phyloP scores from a whole-genome alignment of 2,797 vertebrate genomes.

The Rhadinocentrus ornatus region DNA sequence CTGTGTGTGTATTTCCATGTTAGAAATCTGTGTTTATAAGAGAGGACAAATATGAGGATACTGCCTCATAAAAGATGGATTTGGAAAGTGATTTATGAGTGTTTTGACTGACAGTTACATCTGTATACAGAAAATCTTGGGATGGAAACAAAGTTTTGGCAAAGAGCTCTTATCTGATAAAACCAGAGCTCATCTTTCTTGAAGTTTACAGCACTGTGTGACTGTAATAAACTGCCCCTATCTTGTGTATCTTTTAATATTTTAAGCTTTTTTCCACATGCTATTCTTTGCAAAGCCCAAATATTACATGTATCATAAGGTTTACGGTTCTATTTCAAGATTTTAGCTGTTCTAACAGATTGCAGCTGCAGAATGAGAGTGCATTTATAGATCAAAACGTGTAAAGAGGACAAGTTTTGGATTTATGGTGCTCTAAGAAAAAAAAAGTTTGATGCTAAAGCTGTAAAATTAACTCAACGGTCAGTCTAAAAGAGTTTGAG shows the following conservation, averaged over 20 bases:
- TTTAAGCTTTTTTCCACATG: not conserved
- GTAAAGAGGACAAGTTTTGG: not conserved
- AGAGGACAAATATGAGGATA: constrained; percentile 10
- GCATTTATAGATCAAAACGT: not conserved
- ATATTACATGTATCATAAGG: not conserved
- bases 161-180: not conserved
- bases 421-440: too few species aligned
- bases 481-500: not conserved
- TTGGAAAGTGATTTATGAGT: constrained; percentile 24
- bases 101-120: constrained; percentile 31
- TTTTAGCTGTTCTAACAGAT: constrained; percentile 4
- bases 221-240: not conserved
- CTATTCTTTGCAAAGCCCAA: constrained; percentile 5
- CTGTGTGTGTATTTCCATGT: not conserved
- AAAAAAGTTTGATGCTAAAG: not conserved
- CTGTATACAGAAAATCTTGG: constrained; percentile 17
- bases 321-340: constrained; percentile 5
- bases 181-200: not conserved
- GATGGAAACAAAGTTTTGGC: constrained; percentile 18
- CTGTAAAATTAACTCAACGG: not conserved
- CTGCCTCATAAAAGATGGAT: constrained; percentile 34
- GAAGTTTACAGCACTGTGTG: not conserved
- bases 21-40: constrained; percentile 5
- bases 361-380: not conserved
- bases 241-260: not conserved